Evolutionary conservation across 1,140 invertebrate genomes (phyloP).

Genomic region (Chironomus tepperi): DNA sequence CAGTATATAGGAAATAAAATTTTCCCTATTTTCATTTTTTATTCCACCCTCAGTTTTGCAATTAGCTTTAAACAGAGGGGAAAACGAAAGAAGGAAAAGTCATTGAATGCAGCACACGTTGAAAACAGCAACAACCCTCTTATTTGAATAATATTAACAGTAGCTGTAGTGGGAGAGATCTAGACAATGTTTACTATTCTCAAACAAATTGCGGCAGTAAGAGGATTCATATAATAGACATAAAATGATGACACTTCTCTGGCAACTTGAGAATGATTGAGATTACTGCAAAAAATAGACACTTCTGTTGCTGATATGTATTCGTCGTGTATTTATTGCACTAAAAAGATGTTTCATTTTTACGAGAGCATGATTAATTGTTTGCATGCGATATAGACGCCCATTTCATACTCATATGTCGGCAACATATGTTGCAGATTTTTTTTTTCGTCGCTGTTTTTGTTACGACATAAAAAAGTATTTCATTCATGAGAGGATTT

Average conservation of each 20-base stretch:
- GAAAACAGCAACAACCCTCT: not conserved
- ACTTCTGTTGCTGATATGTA: not conserved
- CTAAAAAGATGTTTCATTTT: not conserved
- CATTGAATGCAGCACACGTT: not conserved
- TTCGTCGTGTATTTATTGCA: not conserved
- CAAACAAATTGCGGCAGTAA: conserved; percentile 22
- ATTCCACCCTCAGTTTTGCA: not conserved
- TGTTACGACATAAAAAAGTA: too few species aligned
- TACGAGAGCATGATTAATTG: not conserved
- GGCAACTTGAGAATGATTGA: not conserved
- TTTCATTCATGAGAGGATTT: not conserved
- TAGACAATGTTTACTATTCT: not conserved
- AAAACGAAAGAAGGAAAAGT: not conserved
- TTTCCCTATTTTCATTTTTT: not conserved
- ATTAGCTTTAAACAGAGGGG: not conserved
- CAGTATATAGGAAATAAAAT: too few species aligned
- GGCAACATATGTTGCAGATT: not conserved
- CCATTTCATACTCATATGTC: not conserved
- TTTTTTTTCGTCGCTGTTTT: not conserved
- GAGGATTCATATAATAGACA: conserved; percentile 20
- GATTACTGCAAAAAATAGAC: not conserved
- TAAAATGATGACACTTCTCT: conserved; percentile 19
- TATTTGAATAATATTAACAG: too few species aligned
- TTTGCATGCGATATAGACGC: not conserved
- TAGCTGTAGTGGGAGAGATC: too few species aligned